Percentiles rank a stretch among this genome's conserved stretches.
These are phyloP conservation scores for Centrocercus urophasianus DNA, from an alignment of 2,113 vertebrate genomes.

Conservation along the genomic window DNA sequence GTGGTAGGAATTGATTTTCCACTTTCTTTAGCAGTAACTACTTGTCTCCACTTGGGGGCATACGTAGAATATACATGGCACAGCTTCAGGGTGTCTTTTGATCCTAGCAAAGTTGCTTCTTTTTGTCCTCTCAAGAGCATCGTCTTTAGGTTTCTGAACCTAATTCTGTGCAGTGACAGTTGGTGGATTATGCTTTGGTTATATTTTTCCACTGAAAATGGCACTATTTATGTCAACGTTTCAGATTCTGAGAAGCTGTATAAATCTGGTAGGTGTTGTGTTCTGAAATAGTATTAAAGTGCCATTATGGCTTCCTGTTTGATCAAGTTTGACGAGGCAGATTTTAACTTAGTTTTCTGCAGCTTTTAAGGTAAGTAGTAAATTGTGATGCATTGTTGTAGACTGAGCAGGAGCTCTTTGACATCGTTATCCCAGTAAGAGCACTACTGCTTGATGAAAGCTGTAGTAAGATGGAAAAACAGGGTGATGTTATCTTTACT, in stretches of 20 bases:
- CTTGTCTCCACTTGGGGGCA: conserved; percentile 67
- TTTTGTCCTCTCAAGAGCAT: background rate
- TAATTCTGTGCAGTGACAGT: background rate
- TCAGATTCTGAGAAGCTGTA: background rate
- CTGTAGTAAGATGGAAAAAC: background rate
- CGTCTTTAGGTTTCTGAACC: background rate
- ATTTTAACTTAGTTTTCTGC: background rate
- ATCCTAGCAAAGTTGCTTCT: background rate
- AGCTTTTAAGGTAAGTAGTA: conserved; percentile 1
- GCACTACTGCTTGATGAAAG: background rate
- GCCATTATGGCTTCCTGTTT: background rate
- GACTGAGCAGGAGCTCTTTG: background rate
- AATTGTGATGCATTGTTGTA: background rate
- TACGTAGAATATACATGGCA: background rate
- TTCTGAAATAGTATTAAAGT: background rate
- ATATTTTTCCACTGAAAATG: background rate
- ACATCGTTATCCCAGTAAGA: background rate
- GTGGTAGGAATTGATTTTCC: conserved; percentile 84
- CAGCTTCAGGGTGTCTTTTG: fast-evolving
- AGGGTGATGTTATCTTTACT: background rate
- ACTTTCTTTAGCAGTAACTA: conserved; percentile 48
- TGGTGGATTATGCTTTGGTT: background rate
- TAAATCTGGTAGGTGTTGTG: background rate
- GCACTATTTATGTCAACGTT: background rate
- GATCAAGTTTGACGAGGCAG: background rate